Base-by-base conservation (phyloP, 2,113 vertebrate species). In the Cyprinodon tularosa region DNA sequence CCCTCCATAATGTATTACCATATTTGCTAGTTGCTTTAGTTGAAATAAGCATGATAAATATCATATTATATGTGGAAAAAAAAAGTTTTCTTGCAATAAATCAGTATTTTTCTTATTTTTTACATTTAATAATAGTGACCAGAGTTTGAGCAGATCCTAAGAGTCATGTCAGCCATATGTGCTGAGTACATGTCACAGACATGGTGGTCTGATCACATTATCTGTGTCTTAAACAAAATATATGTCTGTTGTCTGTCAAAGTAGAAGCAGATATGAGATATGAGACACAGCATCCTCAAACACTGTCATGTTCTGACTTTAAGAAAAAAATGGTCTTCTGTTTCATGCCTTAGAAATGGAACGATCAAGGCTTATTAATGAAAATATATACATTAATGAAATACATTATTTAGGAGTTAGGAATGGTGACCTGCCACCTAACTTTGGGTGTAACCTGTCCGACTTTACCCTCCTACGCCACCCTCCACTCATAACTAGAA, bases 191-290 rank as follows among this genome's bases (percentile, higher is more conserved):
- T 66, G 78, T 83, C 66, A 62, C 48, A 61, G 77, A 68, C 78
- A 38, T 62, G 93, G 91, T 89, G 88, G 91, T 88, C 91, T 76
- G 82, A 89, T 85, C 59, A 53, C 77, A 81, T 83, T 86, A 86
- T 89, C 78, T 76, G 70, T 37, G 77, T 86, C 82, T 83, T 81
- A 70, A 89, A 84, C 78, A 87, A 81, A 85, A n/a, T 82, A 60
- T 75, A 76, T 69, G 80, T 86, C 84, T 88, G 88, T 81, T 85
- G 71, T 71, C 71, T 88, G 81, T 82, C 86, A 80, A 91, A 86
- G 75, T 72, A 44, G 76, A 69, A 39, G 11, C 88, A 88, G 81
- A 89, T 83, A 81, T 80, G 80, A 88, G 81, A 89, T 83, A 81
- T 80, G 80, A 80, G 67, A 76, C 57, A 17, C 74, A 38, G 44